A percentile compares a stretch with the other conserved stretches of the same genome.
These are phyloP conservation scores for Notospermus geniculatus DNA, from an alignment of 1,140 invertebrate species.

Conservation along the genomic window DNA sequence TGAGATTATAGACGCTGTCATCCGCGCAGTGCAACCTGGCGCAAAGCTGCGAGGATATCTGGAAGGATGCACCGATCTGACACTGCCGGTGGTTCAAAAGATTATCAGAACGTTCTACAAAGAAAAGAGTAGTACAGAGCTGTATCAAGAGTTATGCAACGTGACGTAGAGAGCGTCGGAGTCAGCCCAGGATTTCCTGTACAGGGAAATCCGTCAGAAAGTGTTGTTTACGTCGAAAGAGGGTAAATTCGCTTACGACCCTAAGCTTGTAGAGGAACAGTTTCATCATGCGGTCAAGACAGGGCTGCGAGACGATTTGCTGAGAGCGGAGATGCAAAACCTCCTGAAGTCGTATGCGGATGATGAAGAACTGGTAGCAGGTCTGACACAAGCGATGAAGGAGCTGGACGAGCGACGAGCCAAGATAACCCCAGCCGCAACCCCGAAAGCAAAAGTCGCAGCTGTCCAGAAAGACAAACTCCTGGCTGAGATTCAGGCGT, in stretches of 20 bases:
- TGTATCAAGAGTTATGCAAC: conserved; percentile 16
- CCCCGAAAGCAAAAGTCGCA: no score
- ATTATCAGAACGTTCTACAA: conserved; percentile 18
- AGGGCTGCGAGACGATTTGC: no score
- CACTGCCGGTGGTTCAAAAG: neutral
- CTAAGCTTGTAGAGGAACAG: no score
- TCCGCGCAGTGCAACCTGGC: conserved; percentile 7
- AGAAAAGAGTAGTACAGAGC: conserved; percentile 16
- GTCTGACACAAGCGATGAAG: no score
- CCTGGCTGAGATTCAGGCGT: no score
- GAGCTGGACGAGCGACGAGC: no score
- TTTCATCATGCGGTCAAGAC: no score
- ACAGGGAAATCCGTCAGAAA: conserved; percentile 11
- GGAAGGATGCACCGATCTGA: conserved; percentile 14
- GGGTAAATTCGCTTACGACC: conserved; percentile 1
- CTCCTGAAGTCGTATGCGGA: no score
- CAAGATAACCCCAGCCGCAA: no score
- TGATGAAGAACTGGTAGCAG: no score
- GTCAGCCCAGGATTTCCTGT: neutral
- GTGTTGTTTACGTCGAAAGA: conserved; percentile 17
- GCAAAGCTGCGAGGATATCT: conserved; percentile 14
- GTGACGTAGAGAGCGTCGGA: conserved; percentile 7
- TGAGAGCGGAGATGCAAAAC: no score
- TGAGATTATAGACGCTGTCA: conserved; percentile 11
- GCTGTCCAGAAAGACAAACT: no score